Conservation (phyloP, 1,140 invertebrate genomes). For the Lordiphosa clarofinis region DNA sequence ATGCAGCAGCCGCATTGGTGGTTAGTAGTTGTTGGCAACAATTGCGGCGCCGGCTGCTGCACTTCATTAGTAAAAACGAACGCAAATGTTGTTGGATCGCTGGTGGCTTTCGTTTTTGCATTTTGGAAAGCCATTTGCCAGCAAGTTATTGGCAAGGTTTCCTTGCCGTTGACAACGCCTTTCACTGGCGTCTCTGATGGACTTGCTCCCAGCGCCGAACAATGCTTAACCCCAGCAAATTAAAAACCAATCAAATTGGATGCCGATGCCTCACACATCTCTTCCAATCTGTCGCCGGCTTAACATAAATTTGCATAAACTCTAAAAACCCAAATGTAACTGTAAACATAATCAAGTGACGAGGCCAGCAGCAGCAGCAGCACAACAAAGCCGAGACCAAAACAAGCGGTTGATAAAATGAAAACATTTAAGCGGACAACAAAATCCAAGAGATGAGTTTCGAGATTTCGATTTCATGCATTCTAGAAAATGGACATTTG, state of each 20-base stretch:
- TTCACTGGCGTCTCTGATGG: conserved; percentile 55
- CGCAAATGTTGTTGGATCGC: conserved; percentile 19
- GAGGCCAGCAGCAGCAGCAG: neutral
- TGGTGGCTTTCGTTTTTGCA: conserved; percentile 45
- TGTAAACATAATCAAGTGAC: conserved; percentile 61
- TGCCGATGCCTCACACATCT: conserved; percentile 15
- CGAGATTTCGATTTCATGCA: conserved; percentile 47
- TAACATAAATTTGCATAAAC: conserved; percentile 72
- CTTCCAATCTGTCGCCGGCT: conserved; percentile 40
- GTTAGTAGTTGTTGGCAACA: conserved; percentile 1
- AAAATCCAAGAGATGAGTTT: conserved; percentile 23
- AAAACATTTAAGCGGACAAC: conserved; percentile 2
- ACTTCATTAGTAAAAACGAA: conserved; percentile 51
- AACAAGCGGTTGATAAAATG: conserved; percentile 54
- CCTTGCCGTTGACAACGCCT: conserved; percentile 55
- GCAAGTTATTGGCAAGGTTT: conserved; percentile 64
- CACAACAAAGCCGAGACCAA: conserved; percentile 10
- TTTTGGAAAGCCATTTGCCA: conserved; percentile 56
- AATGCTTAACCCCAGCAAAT: conserved; percentile 34
- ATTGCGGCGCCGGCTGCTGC: conserved; percentile 23
- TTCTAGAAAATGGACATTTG: conserved; percentile 44
- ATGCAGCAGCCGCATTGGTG: conserved; percentile 45
- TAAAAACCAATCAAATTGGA: conserved; percentile 59
- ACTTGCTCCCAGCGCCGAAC: conserved; percentile 12
- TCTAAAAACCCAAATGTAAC: conserved; percentile 61